A percentile compares a stretch with the other conserved stretches of the same genome.
phyloP scores from a whole-genome alignment of 35 echinoderm and acorn worm species.

The Heliocidaris tuberculata region DNA sequence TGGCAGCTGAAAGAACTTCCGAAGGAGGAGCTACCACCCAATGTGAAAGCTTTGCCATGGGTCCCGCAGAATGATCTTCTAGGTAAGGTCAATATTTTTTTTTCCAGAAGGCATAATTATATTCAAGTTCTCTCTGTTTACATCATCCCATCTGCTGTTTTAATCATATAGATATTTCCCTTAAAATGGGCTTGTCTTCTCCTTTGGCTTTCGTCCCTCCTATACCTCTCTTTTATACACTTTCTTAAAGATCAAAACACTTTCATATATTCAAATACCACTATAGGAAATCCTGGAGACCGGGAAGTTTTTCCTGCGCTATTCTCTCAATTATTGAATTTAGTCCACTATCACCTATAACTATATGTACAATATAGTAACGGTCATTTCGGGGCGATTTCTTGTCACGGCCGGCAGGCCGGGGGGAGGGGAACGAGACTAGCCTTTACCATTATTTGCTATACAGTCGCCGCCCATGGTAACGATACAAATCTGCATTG shows the following conservation, averaged over 20 bases:
- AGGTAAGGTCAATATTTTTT: constrained; percentile 28
- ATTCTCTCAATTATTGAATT: too few relatives aligned
- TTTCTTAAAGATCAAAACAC: not conserved
- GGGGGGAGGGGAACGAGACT: too few relatives aligned
- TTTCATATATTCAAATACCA: too few relatives aligned
- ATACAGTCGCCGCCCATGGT: too few relatives aligned
- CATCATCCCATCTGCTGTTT: not conserved
- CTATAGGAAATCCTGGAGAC: too few relatives aligned
- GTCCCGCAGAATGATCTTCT: constrained; percentile 75
- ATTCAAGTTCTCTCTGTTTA: not conserved
- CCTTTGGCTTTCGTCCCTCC: not conserved
- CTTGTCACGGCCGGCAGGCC: too few relatives aligned
- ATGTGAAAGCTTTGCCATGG: constrained; percentile 55
- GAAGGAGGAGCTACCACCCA: constrained; percentile 45
- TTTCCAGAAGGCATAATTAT: not conserved
- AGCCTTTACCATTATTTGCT: too few relatives aligned
- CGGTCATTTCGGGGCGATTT: too few relatives aligned
- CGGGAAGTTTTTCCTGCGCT: too few relatives aligned
- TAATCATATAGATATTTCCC: not conserved
- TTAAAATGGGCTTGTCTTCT: not conserved
- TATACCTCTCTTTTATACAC: not conserved
- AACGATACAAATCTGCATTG: too few relatives aligned
- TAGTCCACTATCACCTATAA: too few relatives aligned
- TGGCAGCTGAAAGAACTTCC: constrained; percentile 30
- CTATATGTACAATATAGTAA: too few relatives aligned